phyloP scores from a whole-genome alignment of 2,113 vertebrate genomes.

The Gallinago paraguaiae region DNA sequence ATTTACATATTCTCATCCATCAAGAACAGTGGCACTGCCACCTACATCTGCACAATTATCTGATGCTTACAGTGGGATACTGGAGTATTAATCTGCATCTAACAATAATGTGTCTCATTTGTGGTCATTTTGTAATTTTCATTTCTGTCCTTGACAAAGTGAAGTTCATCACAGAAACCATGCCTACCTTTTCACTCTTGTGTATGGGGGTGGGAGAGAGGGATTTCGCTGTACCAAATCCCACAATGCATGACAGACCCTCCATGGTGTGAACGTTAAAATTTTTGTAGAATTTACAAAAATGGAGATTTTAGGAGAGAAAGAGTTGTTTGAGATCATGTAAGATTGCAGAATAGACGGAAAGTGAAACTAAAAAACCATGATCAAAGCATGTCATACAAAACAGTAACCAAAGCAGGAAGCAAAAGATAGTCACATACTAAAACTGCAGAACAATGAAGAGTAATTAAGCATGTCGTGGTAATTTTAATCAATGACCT shows the following conservation, averaged over 20 bases:
- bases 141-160: not conserved
- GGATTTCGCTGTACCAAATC: not conserved
- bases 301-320: not conserved
- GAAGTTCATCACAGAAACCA: not conserved
- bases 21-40: not conserved
- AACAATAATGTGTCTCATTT: not conserved
- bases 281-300: not conserved
- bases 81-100: not conserved
- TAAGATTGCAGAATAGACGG: not conserved
- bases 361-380: not conserved
- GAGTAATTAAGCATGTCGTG: not conserved
- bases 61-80: not conserved
- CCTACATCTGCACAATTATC: not conserved
- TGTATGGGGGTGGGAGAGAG: too few species aligned
- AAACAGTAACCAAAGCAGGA: not conserved
- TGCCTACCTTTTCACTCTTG: not conserved
- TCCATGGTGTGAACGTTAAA: not conserved
- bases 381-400: not conserved
- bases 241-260: not conserved
- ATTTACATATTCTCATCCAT: not conserved
- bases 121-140: not conserved
- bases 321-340: not conserved
- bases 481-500: not conserved
- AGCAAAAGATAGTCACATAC: not conserved
- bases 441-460: not conserved